Base-by-base conservation (phyloP, 2,888 invertebrate species). In the Tetranychus truncatus region DNA sequence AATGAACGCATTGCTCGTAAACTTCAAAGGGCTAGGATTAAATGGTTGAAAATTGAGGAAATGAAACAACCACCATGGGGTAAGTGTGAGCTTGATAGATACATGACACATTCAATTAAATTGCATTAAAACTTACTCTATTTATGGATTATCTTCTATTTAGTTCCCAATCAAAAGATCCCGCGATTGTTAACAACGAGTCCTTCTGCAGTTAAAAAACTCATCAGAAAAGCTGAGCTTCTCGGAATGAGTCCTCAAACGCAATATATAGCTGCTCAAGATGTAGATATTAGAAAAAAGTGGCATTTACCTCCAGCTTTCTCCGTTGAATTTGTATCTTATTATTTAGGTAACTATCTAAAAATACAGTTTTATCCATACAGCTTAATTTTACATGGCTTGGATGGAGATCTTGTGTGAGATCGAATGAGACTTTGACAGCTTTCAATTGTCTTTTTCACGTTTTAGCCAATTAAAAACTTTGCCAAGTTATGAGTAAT, bases 291-390 rank as follows among this genome's bases (percentile, higher is more conserved):
- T 6, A 87, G 92, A 11, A 92, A 92, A 80, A 94, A 95, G 80
- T 94, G 94, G 91, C 92, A 95, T 83, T 90, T 95, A 77, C 89
- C 92, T 0, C 93, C 95, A 0, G 93, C 95, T 0, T 92, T 96
- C 81, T 92, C 91, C 72, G 91, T 93, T 0, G 95, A 95, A 83
- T 97, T 94, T 82, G 90, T 95, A 74, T 92, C 91, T 1, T 96
- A 96, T 83, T 95, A 92, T 82, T 84, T 94, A 75, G 83, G 83
- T 83, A 78, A 76, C 74, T 73, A 76, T 74, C 76, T 20, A 24
- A 21, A 69, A 21, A 21, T 20, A n/a, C 21, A 6, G 34, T 3
- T 4, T 34, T 34, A 24, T 2, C 24, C 24, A 24, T 24, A 24
- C 24, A 24, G 24, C 24, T 24, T 24, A 34, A 4, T 34, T 34